These are phyloP conservation scores for Callinectes sapidus DNA, from an alignment of 2,888 invertebrate species.

Conservation along the genomic window DNA sequence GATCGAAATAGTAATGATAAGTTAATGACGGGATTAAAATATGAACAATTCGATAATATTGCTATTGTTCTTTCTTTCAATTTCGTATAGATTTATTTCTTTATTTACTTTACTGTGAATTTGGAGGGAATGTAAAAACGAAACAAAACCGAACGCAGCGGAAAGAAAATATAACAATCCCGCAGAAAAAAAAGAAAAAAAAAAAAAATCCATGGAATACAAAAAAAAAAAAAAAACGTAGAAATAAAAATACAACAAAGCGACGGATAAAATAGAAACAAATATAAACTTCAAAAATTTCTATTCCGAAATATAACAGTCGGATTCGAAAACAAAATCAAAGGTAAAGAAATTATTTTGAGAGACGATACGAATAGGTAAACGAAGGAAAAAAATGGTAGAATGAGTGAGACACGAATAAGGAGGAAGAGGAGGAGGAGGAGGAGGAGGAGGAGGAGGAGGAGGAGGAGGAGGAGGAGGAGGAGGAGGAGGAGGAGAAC, in stretches of 20 bases:
- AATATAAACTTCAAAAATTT: neutral
- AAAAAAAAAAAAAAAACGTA: neutral
- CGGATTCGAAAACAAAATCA: neutral
- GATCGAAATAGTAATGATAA: too few relatives aligned
- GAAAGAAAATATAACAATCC: neutral
- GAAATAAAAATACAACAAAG: neutral
- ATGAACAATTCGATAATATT: neutral
- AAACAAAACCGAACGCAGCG: neutral
- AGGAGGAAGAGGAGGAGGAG: neutral
- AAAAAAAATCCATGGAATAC: neutral
- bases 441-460: neutral
- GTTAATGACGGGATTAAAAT: too few relatives aligned
- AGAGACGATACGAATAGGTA: neutral
- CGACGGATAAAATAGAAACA: too few relatives aligned
- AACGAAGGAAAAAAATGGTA: neutral
- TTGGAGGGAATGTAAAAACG: neutral
- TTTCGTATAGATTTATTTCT: neutral
- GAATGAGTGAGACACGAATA: neutral
- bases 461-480: slow-evolving; percentile 1
- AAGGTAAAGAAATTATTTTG: neutral
- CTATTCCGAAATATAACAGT: neutral
- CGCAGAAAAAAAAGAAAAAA: neutral
- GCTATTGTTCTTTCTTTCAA: neutral
- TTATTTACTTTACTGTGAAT: neutral
- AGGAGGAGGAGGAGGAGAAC: neutral